Base-by-base conservation (phyloP, 1,140 invertebrate species). In the Atta colombica region DNA sequence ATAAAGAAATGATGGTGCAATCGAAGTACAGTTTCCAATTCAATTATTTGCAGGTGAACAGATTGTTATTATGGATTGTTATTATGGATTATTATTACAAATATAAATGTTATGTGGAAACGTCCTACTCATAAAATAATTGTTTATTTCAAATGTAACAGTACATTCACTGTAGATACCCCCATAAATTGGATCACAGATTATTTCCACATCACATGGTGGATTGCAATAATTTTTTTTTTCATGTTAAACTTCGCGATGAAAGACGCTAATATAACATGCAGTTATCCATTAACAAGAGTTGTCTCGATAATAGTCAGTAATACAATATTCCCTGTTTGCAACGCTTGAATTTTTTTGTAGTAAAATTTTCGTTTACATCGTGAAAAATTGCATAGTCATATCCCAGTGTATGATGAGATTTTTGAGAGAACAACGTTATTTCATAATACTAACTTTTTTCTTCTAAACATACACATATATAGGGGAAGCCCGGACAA, bases 81-180 rank as follows among this genome's bases (percentile, higher is more conserved):
- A 66, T 77, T 82, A 88, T 85, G 87, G 31, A 35, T 35, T 35
- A 35, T 35, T 35, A 66, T 77, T 82, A 88, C 87, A 85, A 77
- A 91, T 89, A 82, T 89, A 92, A 91, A 92, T 92, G 71, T 89
- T 77, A 85, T 71, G 7, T 8, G 31, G 85, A 88, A 66, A 86
- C 49, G 58, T 82, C 53, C 74, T 63, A 18, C 49, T 65, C 80
- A 81, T 77, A 88, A 89, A 93, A 87, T 72, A 85, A 93, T 93
- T 93, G 93, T 93, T 88, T 89, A 88, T 89, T 89, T 90, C 89
- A 84, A 66, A 91, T 91, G 78, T 81, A 85, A 86, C 80, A 28
- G 16, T 68, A 16, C 28, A 14, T 58, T 7, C 25, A 28, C 35
- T 45, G 8, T 10, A 39, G 60, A 1, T 58, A 6, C 39, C n/a